Base-by-base conservation (phyloP, 2,888 invertebrate species). In the Polymixis lichenea region DNA sequence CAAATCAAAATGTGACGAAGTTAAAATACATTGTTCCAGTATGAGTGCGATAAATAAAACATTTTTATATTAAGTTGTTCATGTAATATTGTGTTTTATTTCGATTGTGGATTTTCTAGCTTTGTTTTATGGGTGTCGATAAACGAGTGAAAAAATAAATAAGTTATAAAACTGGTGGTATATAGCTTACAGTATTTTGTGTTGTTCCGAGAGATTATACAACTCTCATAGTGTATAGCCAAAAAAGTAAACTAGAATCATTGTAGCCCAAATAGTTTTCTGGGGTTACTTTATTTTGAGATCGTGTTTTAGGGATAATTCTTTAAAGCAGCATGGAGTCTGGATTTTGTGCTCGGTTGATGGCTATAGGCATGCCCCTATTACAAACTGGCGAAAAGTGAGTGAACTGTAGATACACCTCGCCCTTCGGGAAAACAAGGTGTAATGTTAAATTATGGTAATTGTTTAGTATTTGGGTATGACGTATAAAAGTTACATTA, bases 31-130 rank as follows among this genome's bases (percentile, higher is more conserved):
- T 75, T 72, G 55, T 71, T 62, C 49, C 38, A 56, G 56, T 58
- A 61, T 58, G 77, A 68, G 83, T 87, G 85, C 64, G 51, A 64
- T 61, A 83, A 88, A 84, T 84, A 82, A 86, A 86, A 56, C 56
- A 58, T 32, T 72, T 80, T 76, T 76, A 43, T 75, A 72, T 62
- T 65, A 67, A 38, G 60, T 69, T 68, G 60, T 78, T 78, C 56
- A 69, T 71, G 77, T 77, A 83, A 74, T 62, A 4, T 75, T 83
- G 55, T 69, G 62, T 83, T 83, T 83, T 83, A 83, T 86, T 83
- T 72, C 6, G 19, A 66, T 56, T 71, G 55, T 28, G n/a, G 69
- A 64, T 56, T 68, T 72, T 49, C 13, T 25, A 60, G 51, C 15
- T 13, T 46, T n/a, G 43, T 77, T 86, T 67, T 83, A 82, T 60